Evolutionary conservation across 2,888 invertebrate genomes (phyloP).

Genomic region (Harpalus rufipes): DNA sequence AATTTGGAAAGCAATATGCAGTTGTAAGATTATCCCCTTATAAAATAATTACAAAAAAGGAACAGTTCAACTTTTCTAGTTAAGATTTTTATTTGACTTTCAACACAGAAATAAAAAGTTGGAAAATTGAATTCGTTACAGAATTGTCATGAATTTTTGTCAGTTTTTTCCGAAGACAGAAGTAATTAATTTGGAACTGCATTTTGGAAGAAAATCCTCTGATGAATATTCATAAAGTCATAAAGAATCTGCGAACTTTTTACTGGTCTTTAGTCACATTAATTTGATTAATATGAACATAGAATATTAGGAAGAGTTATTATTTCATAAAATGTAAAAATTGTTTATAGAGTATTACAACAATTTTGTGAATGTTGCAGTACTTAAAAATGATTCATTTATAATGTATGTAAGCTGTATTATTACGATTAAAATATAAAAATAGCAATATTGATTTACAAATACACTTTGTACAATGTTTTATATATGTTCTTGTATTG

Average conservation of each 20-base stretch:
- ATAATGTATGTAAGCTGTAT: too few relatives aligned
- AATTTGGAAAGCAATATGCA: too few relatives aligned
- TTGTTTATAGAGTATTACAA: neutral
- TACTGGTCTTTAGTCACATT: neutral
- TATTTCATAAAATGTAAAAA: neutral
- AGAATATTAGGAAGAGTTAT: neutral
- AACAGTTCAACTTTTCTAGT: conserved; percentile 18
- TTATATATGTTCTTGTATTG: too few relatives aligned
- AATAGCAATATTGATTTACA: too few relatives aligned
- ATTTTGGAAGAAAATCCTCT: neutral
- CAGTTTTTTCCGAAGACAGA: neutral
- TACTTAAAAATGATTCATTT: too few relatives aligned
- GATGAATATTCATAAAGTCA: neutral
- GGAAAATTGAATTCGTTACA: conserved; percentile 15
- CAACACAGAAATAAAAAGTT: conserved; percentile 7
- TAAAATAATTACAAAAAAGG: conserved; percentile 20
- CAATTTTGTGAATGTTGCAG: too few relatives aligned
- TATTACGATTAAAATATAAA: too few relatives aligned
- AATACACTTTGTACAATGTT: too few relatives aligned
- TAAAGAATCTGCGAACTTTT: too few relatives aligned
- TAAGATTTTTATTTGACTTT: conserved; percentile 26
- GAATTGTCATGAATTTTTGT: conserved; percentile 8
- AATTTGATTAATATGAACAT: neutral
- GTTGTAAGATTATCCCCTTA: neutral
- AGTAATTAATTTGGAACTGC: neutral